Percentiles rank a stretch among this genome's conserved stretches.
phyloP scores from a whole-genome alignment of 2,888 invertebrate genomes.

The Gymnoscelis rufifasciata region DNA sequence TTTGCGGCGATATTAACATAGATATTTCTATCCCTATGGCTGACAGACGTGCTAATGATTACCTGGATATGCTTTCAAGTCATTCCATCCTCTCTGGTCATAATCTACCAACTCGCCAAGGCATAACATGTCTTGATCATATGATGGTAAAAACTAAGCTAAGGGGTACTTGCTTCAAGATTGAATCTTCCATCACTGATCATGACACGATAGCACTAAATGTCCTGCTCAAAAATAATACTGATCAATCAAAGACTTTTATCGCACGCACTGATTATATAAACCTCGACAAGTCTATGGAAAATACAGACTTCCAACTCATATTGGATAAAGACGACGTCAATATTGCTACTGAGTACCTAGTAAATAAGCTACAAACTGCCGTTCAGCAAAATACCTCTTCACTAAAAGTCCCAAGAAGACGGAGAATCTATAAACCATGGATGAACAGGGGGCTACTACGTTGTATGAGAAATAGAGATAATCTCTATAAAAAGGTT shows the following conservation, averaged over 20 bases:
- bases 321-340: too few species aligned
- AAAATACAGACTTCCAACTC: too few species aligned
- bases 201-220: too few species aligned
- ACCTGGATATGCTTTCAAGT: slow-evolving; percentile 22
- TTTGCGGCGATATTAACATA: slow-evolving; percentile 29
- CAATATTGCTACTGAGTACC: not conserved
- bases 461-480: not conserved
- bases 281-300: too few species aligned
- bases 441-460: not conserved
- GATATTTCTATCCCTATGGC: slow-evolving; percentile 3
- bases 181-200: too few species aligned
- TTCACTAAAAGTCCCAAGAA: not conserved
- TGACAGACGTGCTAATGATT: slow-evolving; percentile 9
- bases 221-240: too few species aligned
- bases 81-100: slow-evolving; percentile 28
- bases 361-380: not conserved
- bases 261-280: too few species aligned
- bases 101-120: slow-evolving; percentile 18
- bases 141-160: not conserved
- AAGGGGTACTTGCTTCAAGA: not conserved
- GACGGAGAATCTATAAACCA: not conserved
- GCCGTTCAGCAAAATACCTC: not conserved
- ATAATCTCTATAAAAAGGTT: not conserved
- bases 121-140: slow-evolving; percentile 1
- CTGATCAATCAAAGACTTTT: too few species aligned